phyloP scores from a whole-genome alignment of 2,888 invertebrate species.

The Phalera bucephala region DNA sequence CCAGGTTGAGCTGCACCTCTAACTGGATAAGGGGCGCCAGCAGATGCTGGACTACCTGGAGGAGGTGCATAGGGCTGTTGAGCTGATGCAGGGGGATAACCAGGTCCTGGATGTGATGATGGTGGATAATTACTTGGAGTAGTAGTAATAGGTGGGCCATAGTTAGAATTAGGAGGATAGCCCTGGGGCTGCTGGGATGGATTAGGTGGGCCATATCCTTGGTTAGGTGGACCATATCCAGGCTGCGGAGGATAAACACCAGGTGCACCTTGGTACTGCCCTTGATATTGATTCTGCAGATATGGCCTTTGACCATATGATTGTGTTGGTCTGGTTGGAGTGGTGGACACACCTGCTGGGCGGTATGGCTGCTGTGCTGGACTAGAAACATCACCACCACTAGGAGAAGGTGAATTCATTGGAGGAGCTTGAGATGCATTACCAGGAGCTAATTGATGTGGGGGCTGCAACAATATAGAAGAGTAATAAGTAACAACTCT shows the following conservation, averaged over 20 bases:
- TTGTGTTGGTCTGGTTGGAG: constrained; percentile 85
- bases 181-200: constrained; percentile 85
- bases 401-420: constrained; percentile 57
- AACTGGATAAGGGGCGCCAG: constrained; percentile 72
- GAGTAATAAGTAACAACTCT: too few species aligned
- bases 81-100: constrained; percentile 70
- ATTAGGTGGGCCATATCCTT: constrained; percentile 86
- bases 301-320: constrained; percentile 87
- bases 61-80: constrained; percentile 79
- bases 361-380: constrained; percentile 76
- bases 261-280: constrained; percentile 81
- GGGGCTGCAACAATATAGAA: constrained; percentile 54
- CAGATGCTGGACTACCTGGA: constrained; percentile 68
- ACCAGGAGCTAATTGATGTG: constrained; percentile 82
- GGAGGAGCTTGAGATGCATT: constrained; percentile 69
- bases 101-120: constrained; percentile 72
- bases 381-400: constrained; percentile 62
- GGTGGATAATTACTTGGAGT: constrained; percentile 83
- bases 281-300: constrained; percentile 86
- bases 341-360: constrained; percentile 76
- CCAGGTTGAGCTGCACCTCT: constrained; percentile 68
- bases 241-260: constrained; percentile 86
- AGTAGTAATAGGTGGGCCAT: constrained; percentile 85
- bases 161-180: constrained; percentile 85
- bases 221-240: constrained; percentile 86